A percentile compares a stretch with the other conserved stretches of the same genome.
Conservation (phyloP, 2,888 invertebrate genomes). For the Sepioteuthis lessoniana region DNA sequence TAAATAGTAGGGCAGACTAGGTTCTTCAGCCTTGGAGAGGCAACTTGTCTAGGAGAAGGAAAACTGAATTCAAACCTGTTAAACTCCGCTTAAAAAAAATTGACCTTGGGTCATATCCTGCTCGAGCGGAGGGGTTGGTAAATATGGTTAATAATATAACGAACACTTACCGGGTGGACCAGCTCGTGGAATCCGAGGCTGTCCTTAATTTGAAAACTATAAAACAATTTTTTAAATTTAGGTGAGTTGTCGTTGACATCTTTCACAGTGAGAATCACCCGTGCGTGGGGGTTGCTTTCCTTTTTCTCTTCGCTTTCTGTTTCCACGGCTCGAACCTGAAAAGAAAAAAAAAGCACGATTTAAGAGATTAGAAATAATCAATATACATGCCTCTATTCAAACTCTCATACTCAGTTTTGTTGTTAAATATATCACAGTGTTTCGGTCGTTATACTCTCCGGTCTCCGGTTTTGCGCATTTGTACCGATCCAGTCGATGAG, state of each 20-base stretch:
- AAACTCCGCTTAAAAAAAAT: no score
- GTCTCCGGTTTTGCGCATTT: no score
- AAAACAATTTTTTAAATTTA: conserved; percentile 80
- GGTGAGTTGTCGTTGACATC: conserved; percentile 94
- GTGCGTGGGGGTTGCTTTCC: conserved; percentile 51
- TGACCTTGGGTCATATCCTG: no score
- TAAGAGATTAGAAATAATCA: background rate
- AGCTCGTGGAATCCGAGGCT: conserved; percentile 51
- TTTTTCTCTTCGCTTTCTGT: conserved; percentile 50
- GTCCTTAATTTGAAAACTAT: conserved; percentile 54
- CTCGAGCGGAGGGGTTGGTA: no score
- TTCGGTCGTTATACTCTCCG: background rate
- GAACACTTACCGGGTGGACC: conserved; percentile 53
- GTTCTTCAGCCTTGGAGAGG: no score
- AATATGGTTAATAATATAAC: no score
- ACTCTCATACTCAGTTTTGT: background rate
- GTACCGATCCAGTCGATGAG: no score
- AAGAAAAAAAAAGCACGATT: no score
- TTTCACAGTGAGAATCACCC: conserved; percentile 79
- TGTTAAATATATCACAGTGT: background rate
- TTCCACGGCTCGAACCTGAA: conserved; percentile 55
- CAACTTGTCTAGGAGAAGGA: no score
- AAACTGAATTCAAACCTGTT: no score
- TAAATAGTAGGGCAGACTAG: no score
- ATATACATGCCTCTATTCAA: no score